phyloP scores from a whole-genome alignment of 2,888 invertebrate genomes.

The Agrochola macilenta region DNA sequence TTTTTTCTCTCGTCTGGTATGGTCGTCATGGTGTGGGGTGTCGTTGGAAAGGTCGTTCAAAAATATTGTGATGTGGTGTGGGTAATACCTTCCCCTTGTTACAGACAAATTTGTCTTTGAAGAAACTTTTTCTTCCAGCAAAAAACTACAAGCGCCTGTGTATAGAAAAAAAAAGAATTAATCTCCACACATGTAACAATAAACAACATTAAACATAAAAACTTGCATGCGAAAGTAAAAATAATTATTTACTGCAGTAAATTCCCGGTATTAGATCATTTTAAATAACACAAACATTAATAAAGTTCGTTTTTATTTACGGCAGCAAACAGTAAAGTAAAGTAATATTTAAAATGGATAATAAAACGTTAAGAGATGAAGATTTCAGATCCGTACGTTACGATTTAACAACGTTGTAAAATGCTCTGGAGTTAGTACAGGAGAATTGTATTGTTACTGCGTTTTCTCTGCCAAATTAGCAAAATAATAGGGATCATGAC shows the following conservation, averaged over 20 bases:
- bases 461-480: conserved; percentile 3
- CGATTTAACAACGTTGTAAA: conserved; percentile 45
- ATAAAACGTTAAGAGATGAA: conserved; percentile 66
- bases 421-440: neutral
- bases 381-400: conserved; percentile 56
- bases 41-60: too few species aligned
- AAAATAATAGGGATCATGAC: too few species aligned
- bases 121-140: neutral
- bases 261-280: conserved; percentile 16
- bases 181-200: neutral
- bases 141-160: neutral
- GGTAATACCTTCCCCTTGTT: neutral
- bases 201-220: neutral
- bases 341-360: conserved; percentile 55
- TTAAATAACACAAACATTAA: conserved; percentile 25
- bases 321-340: conserved; percentile 37
- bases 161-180: neutral
- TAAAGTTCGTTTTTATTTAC: conserved; percentile 52
- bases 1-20: too few species aligned
- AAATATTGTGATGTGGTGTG: too few species aligned
- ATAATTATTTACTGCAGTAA: neutral
- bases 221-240: neutral
- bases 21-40: too few species aligned
- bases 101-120: neutral
- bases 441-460: conserved; percentile 10